Evolutionary conservation across 2,888 invertebrate species (phyloP), one percentile per base, ranked within the genome.

Genomic region (Watsonalla cultraria): DNA sequence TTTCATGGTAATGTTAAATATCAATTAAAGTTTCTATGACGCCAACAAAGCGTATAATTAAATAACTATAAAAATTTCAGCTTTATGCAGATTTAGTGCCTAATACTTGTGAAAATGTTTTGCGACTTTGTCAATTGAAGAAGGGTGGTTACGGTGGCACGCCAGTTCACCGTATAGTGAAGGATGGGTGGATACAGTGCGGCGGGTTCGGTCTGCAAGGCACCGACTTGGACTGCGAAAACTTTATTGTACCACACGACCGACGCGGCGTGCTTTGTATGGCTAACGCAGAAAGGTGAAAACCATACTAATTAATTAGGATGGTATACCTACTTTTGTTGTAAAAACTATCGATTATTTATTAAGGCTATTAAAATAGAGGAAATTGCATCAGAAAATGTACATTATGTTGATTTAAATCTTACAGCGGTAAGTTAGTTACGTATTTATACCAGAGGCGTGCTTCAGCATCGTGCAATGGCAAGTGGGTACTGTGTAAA

Each of bases 121-220:
- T 93, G 33, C 90, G 91, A 14, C 84, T 92, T 15, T 93, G 93
- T 68, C 82, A 79, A 46, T 74, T 74, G 5, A 82, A 63, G 47
- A 81, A 65, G 45, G 86, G 89, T 6, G 92, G 92, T 7, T 93
- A 92, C 72, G 74, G 84, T 37, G 92, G 92, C 50, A 91, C 93
- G 0, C 87, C 92, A 4, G 82, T 95, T 14, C 94, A 94, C 69
- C 90, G 95, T 54, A 92, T 95, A 51, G 94, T 94, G 11, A 92
- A 92, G 66, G 92, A 92, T 59, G 92, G 94, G 51, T 95, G 95
- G 95, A 92, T 95, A 42, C 95, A 95, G 72, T 92, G 93, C 54
- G 95, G 95, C 37, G 92, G 92, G 0, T 91, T 72, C 60, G 80
- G 82, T 2, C 62, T 92, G 15, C 82, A 88, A 59, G 76, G 75